Conservation (phyloP, 30 jellyfish, hydroid and myxozoan species). For the Haliclystus octoradiatus region DNA sequence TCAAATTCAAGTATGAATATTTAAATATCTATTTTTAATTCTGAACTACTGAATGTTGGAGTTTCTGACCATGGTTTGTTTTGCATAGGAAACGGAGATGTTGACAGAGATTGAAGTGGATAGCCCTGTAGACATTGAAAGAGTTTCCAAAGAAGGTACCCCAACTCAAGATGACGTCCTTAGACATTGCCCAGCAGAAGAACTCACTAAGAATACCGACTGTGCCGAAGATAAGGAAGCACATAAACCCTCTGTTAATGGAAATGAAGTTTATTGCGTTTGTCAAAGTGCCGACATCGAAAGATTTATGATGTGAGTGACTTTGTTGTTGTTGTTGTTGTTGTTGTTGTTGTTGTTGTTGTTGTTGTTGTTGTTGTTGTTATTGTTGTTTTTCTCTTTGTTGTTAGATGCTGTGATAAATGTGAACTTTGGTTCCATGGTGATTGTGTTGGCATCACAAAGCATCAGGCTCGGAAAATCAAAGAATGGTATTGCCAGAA, state of each 20-base stretch:
- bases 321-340: background rate
- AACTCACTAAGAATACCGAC: too few relatives aligned
- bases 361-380: background rate
- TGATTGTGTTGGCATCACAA: conserved; percentile 54
- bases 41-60: too few relatives aligned
- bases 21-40: too few relatives aligned
- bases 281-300: conserved; percentile 70
- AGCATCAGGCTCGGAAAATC: conserved; percentile 54
- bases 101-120: too few relatives aligned
- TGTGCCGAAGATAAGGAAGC: background rate
- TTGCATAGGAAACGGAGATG: too few relatives aligned
- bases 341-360: too few relatives aligned
- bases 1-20: too few relatives aligned
- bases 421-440: conserved; percentile 93
- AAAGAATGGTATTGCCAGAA: conserved; percentile 73
- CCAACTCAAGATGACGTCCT: too few relatives aligned
- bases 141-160: too few relatives aligned
- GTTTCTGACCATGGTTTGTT: too few relatives aligned
- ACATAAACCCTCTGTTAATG: conserved; percentile 4
- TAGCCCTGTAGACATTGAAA: too few relatives aligned
- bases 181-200: too few relatives aligned
- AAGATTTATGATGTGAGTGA: conserved; percentile 82
- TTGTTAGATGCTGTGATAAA: conserved; percentile 69
- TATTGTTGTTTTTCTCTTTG: background rate
- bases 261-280: conserved; percentile 52